These are phyloP conservation scores for Brachyalestes nurse DNA, from an alignment of 2,797 vertebrate species.

Conservation along the genomic window DNA sequence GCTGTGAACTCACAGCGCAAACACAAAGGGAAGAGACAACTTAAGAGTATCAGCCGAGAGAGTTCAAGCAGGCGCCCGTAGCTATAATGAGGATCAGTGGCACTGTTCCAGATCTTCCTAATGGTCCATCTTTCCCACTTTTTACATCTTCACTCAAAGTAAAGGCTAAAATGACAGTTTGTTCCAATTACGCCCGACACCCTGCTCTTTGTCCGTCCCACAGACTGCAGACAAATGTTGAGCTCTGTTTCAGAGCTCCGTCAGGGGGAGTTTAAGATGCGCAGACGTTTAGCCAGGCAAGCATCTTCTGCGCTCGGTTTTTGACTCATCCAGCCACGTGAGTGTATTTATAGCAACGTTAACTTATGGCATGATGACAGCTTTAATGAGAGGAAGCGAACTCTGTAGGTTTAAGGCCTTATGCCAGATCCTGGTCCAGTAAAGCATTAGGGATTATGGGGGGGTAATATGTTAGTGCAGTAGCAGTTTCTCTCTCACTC, in stretches of 20 bases:
- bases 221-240: neutral
- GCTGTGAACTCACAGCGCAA: neutral
- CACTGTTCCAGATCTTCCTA: constrained; percentile 23
- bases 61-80: constrained; percentile 29
- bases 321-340: neutral
- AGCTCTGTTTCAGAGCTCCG: neutral
- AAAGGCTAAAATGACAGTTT: constrained; percentile 39
- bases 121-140: constrained; percentile 19
- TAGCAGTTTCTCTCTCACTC: neutral
- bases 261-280: constrained; percentile 8
- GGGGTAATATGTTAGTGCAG: neutral
- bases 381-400: constrained; percentile 8
- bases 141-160: constrained; percentile 15
- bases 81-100: constrained; percentile 49
- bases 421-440: neutral
- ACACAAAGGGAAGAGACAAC: neutral
- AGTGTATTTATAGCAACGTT: constrained; percentile 1
- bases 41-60: constrained; percentile 17
- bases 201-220: neutral
- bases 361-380: constrained; percentile 8
- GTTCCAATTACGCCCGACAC: constrained; percentile 34
- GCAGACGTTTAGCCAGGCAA: neutral
- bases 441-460: neutral
- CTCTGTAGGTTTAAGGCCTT: neutral
- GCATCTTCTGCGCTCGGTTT: neutral